phyloP scores from a whole-genome alignment of 1,140 invertebrate genomes.

The Cotesia typhae region DNA sequence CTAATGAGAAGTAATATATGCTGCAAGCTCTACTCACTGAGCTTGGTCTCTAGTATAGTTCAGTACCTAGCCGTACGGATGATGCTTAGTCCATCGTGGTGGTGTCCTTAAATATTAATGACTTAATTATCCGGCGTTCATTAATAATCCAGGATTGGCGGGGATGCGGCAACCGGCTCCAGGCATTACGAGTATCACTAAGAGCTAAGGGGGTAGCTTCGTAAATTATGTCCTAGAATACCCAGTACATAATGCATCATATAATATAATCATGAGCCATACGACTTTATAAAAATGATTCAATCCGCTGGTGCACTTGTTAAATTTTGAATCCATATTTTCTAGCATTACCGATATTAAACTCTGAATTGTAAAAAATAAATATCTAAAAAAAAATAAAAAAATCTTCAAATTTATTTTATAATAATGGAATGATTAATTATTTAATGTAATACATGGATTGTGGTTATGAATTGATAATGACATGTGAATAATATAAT shows the following conservation, averaged over 20 bases:
- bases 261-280: neutral
- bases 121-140: constrained; percentile 59
- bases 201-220: constrained; percentile 28
- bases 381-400: no score
- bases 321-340: no score
- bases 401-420: no score
- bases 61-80: constrained; percentile 30
- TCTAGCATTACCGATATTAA: no score
- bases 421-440: no score
- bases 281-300: neutral
- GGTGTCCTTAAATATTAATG: constrained; percentile 60
- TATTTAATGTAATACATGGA: no score
- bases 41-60: constrained; percentile 34
- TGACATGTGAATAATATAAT: no score
- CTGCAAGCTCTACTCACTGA: constrained; percentile 10
- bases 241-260: neutral
- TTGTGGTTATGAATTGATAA: no score
- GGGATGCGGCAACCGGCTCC: constrained; percentile 40
- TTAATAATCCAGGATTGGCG: constrained; percentile 53
- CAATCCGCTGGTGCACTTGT: neutral
- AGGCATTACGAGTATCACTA: constrained; percentile 26
- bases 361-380: no score
- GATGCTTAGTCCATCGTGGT: constrained; percentile 51
- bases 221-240: constrained; percentile 23
- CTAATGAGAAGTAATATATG: constrained; percentile 6